Conservation (phyloP, 2,888 invertebrate species). For the Brenthis hecate region DNA sequence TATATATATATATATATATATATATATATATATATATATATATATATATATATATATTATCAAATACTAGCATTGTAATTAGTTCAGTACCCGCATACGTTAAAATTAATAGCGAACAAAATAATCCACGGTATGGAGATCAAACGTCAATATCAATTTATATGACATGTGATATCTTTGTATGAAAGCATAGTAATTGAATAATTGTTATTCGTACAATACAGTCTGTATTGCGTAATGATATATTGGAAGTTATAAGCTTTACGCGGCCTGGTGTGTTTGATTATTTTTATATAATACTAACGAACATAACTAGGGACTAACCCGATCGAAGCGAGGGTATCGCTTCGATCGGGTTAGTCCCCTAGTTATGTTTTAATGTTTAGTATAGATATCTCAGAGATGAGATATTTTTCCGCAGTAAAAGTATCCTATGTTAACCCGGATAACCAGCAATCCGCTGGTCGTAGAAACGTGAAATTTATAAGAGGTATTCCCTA, state of each 20-base stretch:
- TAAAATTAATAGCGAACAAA: slow-evolving; percentile 36
- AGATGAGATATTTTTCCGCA: too few species aligned
- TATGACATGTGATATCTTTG: slow-evolving; percentile 47
- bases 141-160: slow-evolving; percentile 68
- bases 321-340: too few species aligned
- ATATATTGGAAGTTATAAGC: slow-evolving; percentile 5
- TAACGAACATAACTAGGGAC: too few species aligned
- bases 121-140: slow-evolving; percentile 50
- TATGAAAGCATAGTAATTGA: slow-evolving; percentile 60
- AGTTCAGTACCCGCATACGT: slow-evolving; percentile 39
- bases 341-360: too few species aligned
- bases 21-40: too few species aligned
- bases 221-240: slow-evolving; percentile 39
- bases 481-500: too few species aligned
- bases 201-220: slow-evolving; percentile 53
- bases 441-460: too few species aligned
- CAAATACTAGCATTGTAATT: slow-evolving; percentile 28
- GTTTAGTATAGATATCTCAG: too few species aligned
- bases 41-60: background rate
- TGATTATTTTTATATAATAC: background rate
- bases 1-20: too few species aligned
- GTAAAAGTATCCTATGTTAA: too few species aligned
- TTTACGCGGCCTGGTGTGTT: background rate
- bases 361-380: too few species aligned
- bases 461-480: too few species aligned